Percentiles rank a stretch among this genome's conserved stretches.
phyloP scores from a whole-genome alignment of 2,797 vertebrate species.

The Ptychobarbus kaznakovi region DNA sequence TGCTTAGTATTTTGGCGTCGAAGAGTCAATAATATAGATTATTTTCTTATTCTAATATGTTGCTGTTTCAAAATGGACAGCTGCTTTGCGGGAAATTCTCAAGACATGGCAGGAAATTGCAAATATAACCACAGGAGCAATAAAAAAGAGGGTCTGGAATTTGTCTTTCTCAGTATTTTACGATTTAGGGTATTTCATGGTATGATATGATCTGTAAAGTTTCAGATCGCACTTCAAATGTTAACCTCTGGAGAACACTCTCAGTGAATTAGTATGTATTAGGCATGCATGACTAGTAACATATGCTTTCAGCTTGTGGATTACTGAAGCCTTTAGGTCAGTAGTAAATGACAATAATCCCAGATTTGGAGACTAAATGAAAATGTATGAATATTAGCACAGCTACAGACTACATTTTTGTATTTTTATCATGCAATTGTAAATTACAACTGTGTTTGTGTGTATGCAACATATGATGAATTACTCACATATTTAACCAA shows the following conservation, averaged over 20 bases:
- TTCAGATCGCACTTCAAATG: slow-evolving; percentile 2
- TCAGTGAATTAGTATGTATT: slow-evolving; percentile 20
- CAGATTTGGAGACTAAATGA: background rate
- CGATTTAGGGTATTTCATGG: background rate
- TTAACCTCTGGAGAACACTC: slow-evolving; percentile 18
- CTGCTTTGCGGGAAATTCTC: background rate
- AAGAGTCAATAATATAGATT: background rate
- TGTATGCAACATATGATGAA: background rate
- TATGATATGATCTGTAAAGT: background rate
- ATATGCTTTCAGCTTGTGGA: background rate
- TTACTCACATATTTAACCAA: background rate
- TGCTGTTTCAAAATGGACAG: background rate
- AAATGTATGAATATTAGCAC: background rate
- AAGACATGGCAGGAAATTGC: background rate
- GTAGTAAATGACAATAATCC: slow-evolving; percentile 3
- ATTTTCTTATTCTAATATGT: background rate
- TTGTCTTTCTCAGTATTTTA: background rate
- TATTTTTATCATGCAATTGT: too few species aligned
- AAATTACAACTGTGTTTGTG: background rate
- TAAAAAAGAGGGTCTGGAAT: background rate
- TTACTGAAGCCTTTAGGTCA: slow-evolving; percentile 7
- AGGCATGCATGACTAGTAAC: background rate
- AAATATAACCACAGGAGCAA: background rate
- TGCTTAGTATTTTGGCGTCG: background rate
- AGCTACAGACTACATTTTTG: background rate